phyloP scores from a whole-genome alignment of 2,113 vertebrate genomes.

The Todiramphus chloris region DNA sequence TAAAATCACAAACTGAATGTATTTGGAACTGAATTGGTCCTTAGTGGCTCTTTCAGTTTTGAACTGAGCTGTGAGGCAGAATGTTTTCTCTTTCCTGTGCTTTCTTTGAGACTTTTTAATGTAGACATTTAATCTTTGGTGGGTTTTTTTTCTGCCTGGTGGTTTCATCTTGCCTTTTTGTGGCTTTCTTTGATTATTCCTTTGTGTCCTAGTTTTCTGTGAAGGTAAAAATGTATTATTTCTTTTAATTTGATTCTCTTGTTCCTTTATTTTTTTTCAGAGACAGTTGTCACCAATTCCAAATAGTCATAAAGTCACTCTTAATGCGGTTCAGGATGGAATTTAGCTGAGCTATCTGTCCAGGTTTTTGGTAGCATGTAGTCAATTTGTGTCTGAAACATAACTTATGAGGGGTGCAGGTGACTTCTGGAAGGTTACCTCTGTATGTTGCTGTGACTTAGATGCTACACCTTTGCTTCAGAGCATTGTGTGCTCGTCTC shows the following conservation, averaged over 20 bases:
- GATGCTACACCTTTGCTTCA: slow-evolving; percentile 17
- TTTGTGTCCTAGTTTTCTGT: slow-evolving; percentile 21
- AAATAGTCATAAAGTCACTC: not conserved
- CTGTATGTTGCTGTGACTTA: not conserved
- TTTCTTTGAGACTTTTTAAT: not conserved
- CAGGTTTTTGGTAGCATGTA: not conserved
- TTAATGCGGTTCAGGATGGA: not conserved
- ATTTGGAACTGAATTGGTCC: not conserved
- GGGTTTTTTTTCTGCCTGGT: not conserved
- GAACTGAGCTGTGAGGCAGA: not conserved
- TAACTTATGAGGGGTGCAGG: not conserved
- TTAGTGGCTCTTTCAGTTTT: not conserved
- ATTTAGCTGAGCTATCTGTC: not conserved
- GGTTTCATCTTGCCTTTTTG: not conserved
- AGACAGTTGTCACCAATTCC: not conserved
- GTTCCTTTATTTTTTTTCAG: not conserved
- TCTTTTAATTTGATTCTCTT: not conserved
- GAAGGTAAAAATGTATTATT: not conserved
- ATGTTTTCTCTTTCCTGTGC: not conserved
- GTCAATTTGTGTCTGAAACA: not conserved
- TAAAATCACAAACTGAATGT: not conserved
- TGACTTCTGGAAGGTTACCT: not conserved
- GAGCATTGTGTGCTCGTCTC: not conserved
- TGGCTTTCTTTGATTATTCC: slow-evolving; percentile 39
- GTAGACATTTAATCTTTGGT: not conserved